Evolutionary conservation across 2,797 vertebrate genomes (phyloP), one percentile per base, ranked within the genome.

Genomic region (Enteromius fasciolatus): DNA sequence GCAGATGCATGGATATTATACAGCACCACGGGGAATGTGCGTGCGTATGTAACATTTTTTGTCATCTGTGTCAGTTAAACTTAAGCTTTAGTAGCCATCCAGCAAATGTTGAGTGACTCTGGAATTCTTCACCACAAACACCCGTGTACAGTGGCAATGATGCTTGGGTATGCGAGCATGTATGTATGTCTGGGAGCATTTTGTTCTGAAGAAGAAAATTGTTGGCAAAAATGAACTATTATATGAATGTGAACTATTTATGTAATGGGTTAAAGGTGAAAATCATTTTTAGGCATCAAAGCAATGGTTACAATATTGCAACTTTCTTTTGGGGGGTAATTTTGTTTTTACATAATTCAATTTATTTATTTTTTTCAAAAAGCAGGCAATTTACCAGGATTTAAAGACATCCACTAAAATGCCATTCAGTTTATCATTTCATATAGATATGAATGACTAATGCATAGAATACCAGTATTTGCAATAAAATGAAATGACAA

Each of bases 61-160:
- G 63, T 59, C 46, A 20, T 77, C 41, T 78, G 20, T 87, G 87
- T 86, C 84, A 84, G 78, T 86, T 74, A 76, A 73, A 76, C 75
- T 86, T 82, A 84, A 86, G 80, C 72, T 18, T 64, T 28, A 76
- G 33, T 54, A 70, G 72, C 78, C 76, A 73, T 81, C 73, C 82
- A 68, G 48, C 68, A 83, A 70, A 76, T 84, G 77, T 70, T 76
- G 57, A 83, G 54, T 36, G 23, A 83, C 63, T 23, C 23, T 44
- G 5, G 12, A 59, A 57, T 46, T 57, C 36, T 70, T 80, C 1
- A 39, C 18, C 72, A 61, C n/a, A 52, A 78, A 54, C 46, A 20
- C 15, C 15, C 48, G 3, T 44, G 6, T 61, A 36, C 44, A 39
- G 28, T 36, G 12, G 20, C 54, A 81, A 48, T 61, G 46, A 70